Percentiles rank a stretch among this genome's conserved stretches.
Evolutionary conservation across 30 jellyfish, hydroid and myxozoan species (phyloP).

Genomic region (Pseudorhiza aurosa): DNA sequence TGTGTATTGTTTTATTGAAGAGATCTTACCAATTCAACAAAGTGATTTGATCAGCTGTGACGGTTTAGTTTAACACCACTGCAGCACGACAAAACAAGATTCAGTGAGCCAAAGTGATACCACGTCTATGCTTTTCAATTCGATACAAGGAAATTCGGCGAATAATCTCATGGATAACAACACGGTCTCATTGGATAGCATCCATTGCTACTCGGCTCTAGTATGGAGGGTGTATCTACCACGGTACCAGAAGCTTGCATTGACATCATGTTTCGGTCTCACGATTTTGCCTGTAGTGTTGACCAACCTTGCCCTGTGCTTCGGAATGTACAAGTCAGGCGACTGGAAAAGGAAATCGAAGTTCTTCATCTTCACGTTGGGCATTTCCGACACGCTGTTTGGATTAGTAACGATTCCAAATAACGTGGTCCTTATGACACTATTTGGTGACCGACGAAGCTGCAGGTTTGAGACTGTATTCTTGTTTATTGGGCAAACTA

Average conservation of each 20-base stretch:
- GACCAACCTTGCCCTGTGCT: conserved; percentile 19
- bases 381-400: conserved; percentile 31
- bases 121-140: too few species aligned
- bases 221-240: conserved; percentile 36
- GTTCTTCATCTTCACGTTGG: conserved; percentile 14
- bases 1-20: too few species aligned
- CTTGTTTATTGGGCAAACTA: conserved; percentile 36
- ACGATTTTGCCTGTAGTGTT: conserved; percentile 30
- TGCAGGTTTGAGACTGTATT: conserved; percentile 58
- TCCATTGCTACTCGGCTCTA: conserved; percentile 16
- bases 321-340: conserved; percentile 34
- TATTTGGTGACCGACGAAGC: conserved; percentile 11
- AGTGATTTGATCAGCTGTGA: too few species aligned
- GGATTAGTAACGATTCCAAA: conserved; percentile 46
- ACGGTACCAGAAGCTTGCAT: background rate
- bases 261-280: conserved; percentile 18
- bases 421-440: conserved; percentile 13
- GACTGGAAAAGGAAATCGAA: conserved; percentile 16
- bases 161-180: too few species aligned
- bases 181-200: background rate
- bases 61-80: too few species aligned
- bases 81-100: too few species aligned
- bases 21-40: too few species aligned
- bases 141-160: too few species aligned
- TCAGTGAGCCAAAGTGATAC: too few species aligned